These are phyloP conservation scores for Ceriagrion tenellum DNA, from an alignment of 2,888 invertebrate species.

Conservation along the genomic window DNA sequence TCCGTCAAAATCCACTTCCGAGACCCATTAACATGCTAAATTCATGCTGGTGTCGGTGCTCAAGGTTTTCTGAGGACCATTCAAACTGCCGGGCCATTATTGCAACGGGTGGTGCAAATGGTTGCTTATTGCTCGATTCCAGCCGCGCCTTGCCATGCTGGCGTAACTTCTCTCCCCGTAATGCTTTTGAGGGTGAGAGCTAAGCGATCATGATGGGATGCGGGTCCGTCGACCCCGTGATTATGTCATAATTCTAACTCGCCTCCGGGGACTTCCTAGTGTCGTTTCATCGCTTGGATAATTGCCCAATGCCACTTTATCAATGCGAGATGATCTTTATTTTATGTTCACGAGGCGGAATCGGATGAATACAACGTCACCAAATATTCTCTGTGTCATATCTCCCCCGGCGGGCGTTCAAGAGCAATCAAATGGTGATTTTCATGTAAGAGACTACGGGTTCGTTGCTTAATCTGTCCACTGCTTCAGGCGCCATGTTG, in stretches of 20 bases:
- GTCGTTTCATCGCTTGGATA: not conserved
- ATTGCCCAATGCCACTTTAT: not conserved
- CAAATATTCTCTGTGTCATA: no score
- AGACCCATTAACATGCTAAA: slow-evolving; percentile 27
- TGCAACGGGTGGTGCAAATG: not conserved
- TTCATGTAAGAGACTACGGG: no score
- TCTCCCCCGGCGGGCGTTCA: no score
- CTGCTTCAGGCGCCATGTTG: no score
- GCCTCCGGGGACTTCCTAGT: not conserved
- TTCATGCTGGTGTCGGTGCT: slow-evolving; percentile 11
- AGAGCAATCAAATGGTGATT: no score
- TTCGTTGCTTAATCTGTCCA: no score
- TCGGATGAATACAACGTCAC: no score
- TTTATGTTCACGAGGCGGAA: not conserved
- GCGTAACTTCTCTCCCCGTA: not conserved
- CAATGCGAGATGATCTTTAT: not conserved
- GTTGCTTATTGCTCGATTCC: not conserved
- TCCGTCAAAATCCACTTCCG: not conserved
- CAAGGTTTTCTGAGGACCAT: slow-evolving; percentile 14
- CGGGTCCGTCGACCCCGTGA: not conserved
- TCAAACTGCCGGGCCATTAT: not conserved
- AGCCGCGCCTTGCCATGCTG: not conserved
- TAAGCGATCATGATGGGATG: not conserved
- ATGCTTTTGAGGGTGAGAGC: not conserved
- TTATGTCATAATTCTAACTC: not conserved